Base-by-base conservation (phyloP, 2,797 vertebrate species). In the Acanthornis magna region DNA sequence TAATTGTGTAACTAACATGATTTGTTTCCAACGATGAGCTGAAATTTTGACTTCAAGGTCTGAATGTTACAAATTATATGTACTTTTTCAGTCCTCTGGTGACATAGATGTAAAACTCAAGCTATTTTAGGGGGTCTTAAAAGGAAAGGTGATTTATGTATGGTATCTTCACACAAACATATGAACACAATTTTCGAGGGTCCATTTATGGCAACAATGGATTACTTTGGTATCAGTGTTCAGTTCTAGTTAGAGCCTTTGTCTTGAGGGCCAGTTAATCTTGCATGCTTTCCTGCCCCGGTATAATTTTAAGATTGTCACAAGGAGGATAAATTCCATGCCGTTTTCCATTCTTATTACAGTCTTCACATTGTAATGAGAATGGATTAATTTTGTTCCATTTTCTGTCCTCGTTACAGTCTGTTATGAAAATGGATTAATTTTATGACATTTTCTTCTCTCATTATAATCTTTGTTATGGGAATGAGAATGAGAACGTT, bases 381-480 rank as follows among this genome's bases (percentile, higher is more conserved):
- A 98, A 97, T n/a, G 77, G 95, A 98, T 97, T 97, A 94, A 97
- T 98, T 98, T 97, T 97, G 85, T 95, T 97, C 96, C 94, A 97
- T 98, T 98, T 98, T 97, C 95, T 96, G 85, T 96, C 97, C 97
- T 98, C 14, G 74, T 98, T 98, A 97, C 72, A 96, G 91, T 97
- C 95, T 96, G 94, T 97, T 97, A 97, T 96, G 90, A 97, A 95
- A 97, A 97, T 97, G 96, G 96, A 97, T 97, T 98, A 97, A 98
- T 98, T 98, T 97, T 97, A 96, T 97, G 96, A 97, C 97, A 98
- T 98, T 97, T 98, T 97, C 96, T 94, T 97, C 96, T 97, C 96
- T 97, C 97, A 96, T 97, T 97, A 97, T 97, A 97, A 97, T 97
- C 96, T 98, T 97, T 98, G 96, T 97, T 97, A 97, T 96, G 89